These are phyloP conservation scores for Capromys pilorides DNA, from an alignment of 2,797 vertebrate species.

Conservation along the genomic window DNA sequence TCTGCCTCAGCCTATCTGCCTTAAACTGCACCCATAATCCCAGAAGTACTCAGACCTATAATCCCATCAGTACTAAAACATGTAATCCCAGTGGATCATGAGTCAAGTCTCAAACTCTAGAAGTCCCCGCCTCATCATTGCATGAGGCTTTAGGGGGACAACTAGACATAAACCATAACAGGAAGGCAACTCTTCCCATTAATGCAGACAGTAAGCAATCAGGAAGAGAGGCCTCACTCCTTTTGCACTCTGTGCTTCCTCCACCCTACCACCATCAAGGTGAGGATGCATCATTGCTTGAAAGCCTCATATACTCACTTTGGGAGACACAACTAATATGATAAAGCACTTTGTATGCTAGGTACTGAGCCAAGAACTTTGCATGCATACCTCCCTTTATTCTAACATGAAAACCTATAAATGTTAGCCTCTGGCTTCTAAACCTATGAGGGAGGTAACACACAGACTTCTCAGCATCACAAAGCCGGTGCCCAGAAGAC, in stretches of 20 bases:
- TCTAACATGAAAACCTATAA: background rate
- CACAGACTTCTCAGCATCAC: background rate
- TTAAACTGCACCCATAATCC: no score
- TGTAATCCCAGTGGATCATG: no score
- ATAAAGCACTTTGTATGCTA: background rate
- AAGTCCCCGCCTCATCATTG: no score
- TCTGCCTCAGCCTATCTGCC: no score
- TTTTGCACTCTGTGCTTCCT: background rate
- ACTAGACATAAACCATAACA: no score
- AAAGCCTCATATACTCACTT: constrained; percentile 31
- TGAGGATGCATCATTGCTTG: background rate
- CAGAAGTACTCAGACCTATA: no score
- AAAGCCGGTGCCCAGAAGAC: background rate
- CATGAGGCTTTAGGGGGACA: no score
- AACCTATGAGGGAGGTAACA: background rate
- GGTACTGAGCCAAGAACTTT: background rate
- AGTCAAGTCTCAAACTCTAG: no score
- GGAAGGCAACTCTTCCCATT: background rate
- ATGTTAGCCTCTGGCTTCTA: background rate
- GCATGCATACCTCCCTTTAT: background rate
- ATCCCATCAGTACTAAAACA: no score
- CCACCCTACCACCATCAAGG: background rate
- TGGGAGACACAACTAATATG: background rate
- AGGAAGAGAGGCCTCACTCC: background rate
- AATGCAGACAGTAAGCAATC: background rate